phyloP scores from a whole-genome alignment of 2,113 vertebrate genomes.

The Crotalus helleri region DNA sequence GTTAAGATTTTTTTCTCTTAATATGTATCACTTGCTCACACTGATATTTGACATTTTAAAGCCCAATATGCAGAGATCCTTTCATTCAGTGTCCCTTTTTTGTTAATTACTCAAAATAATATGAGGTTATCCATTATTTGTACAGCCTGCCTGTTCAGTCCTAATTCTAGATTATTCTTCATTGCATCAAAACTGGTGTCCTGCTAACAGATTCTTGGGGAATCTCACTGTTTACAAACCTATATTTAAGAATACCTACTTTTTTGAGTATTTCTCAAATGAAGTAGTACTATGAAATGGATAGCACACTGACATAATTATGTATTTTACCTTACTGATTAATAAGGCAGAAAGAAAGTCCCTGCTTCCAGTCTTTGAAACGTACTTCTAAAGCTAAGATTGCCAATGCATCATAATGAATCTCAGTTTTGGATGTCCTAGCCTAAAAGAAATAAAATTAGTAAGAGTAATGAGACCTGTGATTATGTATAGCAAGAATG shows the following conservation, averaged over 20 bases:
- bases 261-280: neutral
- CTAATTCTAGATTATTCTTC: neutral
- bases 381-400: neutral
- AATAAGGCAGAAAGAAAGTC: neutral
- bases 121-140: neutral
- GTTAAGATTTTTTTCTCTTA: neutral
- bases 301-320: neutral
- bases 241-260: neutral
- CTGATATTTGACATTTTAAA: neutral
- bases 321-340: neutral
- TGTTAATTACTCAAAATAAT: neutral
- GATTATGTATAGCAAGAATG: neutral
- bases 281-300: neutral
- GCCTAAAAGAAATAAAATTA: neutral
- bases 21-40: neutral
- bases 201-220: too few relatives aligned
- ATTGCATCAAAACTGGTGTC: neutral
- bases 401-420: neutral
- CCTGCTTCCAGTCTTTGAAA: neutral
- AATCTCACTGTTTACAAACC: neutral
- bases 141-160: neutral
- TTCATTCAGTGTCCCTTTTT: neutral
- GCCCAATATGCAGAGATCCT: neutral
- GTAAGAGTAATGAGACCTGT: neutral
- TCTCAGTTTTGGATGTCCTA: neutral